Evolutionary conservation across 2,113 vertebrate genomes (phyloP).

Genomic region (Saguinus midas): DNA sequence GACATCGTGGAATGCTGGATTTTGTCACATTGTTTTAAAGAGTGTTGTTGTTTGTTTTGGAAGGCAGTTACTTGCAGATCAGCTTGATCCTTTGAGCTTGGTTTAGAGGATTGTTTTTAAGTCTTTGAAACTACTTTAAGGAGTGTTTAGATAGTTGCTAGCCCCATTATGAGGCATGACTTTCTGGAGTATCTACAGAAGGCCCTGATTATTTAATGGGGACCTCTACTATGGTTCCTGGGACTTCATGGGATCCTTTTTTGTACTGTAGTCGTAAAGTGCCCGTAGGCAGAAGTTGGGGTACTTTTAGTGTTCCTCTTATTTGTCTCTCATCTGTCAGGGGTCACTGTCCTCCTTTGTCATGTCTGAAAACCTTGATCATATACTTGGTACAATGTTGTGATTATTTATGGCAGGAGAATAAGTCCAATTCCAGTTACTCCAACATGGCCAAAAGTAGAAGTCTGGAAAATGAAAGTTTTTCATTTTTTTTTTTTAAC

Average conservation of each 20-base stretch:
- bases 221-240: neutral
- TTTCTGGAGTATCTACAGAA: neutral
- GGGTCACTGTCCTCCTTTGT: neutral
- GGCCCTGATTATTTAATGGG: neutral
- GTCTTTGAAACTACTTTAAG: neutral
- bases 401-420: neutral
- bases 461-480: neutral
- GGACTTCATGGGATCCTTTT: neutral
- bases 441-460: neutral
- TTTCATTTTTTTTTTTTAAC: neutral
- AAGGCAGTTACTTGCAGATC: neutral
- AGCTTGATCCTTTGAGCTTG: neutral
- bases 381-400: neutral
- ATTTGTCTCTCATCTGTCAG: neutral
- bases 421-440: neutral
- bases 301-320: neutral
- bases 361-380: neutral
- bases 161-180: neutral
- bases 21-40: conserved; percentile 28
- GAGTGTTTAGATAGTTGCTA: neutral
- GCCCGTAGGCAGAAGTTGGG: neutral
- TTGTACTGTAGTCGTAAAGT: neutral
- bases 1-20: neutral
- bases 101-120: neutral
- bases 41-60: neutral